Base-by-base conservation (phyloP, 2,113 vertebrate genomes). In the Pao palembangensis region DNA sequence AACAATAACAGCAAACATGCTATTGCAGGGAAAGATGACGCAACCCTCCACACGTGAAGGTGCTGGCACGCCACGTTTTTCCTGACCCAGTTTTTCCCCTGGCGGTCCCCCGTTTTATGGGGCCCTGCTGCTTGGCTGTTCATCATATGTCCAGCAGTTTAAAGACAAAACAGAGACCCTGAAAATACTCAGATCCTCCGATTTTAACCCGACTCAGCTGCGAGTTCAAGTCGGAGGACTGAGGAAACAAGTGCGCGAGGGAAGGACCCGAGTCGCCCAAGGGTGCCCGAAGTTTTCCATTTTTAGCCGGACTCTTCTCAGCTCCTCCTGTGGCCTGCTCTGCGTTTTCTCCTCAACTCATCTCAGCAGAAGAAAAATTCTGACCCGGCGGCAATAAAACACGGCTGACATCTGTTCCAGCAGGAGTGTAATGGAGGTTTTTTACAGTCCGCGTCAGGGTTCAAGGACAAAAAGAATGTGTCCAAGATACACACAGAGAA, bases 351-450 rank as follows among this genome's bases (percentile, higher is more conserved):
- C 21, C 18, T 10, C 4, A 50, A 47, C 55, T 73, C 63, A 53
- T 69, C 53, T 49, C 43, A 25, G 51, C 0, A 38, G 44, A 57
- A 52, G 17, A 67, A 18, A 17, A 16, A 12, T 1, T 28, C 5
- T 58, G 69, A 75, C 69, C 60, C 49, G 18, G 50, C 31, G 48
- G 56, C 63, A 66, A 31, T 58, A 63, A 67, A 84, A 84, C 38
- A 16, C 53, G 41, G 0, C 51, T 48, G 69, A 72, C 73, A 78
- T 78, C 51, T 82, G 76, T 57, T 63, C 16, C 48, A 43, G 18
- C 17, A 4, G 66, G 16, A 16, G 21, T 6, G 34, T 38, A 38
- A 38, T 38, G 34, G 34, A 11, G 7, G 23, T 43, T 31, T 72
- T 41, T 55, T 12, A 51, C 31, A 61, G 15, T 60, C 64, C 41